Evolutionary conservation across 2,888 invertebrate genomes (phyloP).

Genomic region (Chrysodeixis includens): DNA sequence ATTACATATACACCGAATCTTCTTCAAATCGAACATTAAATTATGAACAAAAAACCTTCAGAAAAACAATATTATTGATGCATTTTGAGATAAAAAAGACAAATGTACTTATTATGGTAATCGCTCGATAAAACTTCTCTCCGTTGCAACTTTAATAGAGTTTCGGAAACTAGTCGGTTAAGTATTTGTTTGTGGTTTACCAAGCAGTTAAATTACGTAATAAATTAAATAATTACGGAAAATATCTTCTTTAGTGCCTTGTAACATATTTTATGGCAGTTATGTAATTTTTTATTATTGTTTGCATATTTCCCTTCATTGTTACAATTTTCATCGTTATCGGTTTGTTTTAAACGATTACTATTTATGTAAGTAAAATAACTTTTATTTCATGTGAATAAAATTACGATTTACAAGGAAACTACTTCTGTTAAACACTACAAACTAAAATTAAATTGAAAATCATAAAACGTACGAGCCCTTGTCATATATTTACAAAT

Average conservation of each 20-base stretch:
- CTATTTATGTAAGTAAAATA: background rate
- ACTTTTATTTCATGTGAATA: background rate
- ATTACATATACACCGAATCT: background rate
- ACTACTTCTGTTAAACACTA: background rate
- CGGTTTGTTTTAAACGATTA: background rate
- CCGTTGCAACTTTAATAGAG: conserved; percentile 3
- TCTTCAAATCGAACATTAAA: background rate
- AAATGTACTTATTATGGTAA: background rate
- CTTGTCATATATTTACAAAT: conserved; percentile 35
- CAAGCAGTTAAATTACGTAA: conserved; percentile 35
- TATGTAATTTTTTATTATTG: background rate
- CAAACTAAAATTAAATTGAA: conserved; percentile 12
- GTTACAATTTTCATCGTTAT: background rate
- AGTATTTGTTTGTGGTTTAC: conserved; percentile 10
- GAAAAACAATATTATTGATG: background rate
- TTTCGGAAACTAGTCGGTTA: background rate
- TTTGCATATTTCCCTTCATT: background rate
- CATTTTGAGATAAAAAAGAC: background rate
- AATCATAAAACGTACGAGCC: conserved; percentile 30
- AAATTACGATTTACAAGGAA: background rate
- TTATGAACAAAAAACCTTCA: background rate
- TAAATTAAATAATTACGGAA: conserved; percentile 12
- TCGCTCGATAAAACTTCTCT: background rate
- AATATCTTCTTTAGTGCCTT: conserved; percentile 4
- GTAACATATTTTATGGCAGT: conserved; percentile 46